Conservation (phyloP, 2,113 vertebrate genomes). For the Fulmarus glacialis region DNA sequence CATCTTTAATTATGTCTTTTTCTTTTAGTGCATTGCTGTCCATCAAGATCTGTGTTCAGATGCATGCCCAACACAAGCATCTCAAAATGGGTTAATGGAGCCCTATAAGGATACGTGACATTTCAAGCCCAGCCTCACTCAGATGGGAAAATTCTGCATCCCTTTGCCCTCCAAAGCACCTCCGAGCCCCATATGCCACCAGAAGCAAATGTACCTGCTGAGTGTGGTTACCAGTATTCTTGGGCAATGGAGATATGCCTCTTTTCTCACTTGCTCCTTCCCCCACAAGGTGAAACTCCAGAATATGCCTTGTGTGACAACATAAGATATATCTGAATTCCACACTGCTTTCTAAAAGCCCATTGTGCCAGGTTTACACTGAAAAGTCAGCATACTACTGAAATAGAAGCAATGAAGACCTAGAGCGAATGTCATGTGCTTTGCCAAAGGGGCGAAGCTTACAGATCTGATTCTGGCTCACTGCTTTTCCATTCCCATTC, state of each 20-base stretch:
- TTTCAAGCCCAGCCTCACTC: neutral
- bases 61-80: neutral
- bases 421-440: neutral
- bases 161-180: neutral
- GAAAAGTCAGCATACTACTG: neutral
- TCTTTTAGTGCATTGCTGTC: neutral
- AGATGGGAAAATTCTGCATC: neutral
- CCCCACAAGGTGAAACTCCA: neutral
- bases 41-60: neutral
- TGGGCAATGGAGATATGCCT: neutral
- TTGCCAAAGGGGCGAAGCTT: neutral
- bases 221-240: neutral
- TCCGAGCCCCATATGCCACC: rapidly evolving
- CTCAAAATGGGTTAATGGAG: neutral
- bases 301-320: neutral
- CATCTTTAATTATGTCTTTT: neutral
- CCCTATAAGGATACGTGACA: neutral
- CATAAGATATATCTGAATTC: neutral
- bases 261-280: neutral
- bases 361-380: neutral
- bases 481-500: neutral
- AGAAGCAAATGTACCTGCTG: neutral
- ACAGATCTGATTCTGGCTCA: neutral
- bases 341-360: neutral
- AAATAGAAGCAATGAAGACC: neutral